Evolutionary conservation across 2,113 vertebrate genomes (phyloP).

Genomic region (Sakesphorus luctuosus): DNA sequence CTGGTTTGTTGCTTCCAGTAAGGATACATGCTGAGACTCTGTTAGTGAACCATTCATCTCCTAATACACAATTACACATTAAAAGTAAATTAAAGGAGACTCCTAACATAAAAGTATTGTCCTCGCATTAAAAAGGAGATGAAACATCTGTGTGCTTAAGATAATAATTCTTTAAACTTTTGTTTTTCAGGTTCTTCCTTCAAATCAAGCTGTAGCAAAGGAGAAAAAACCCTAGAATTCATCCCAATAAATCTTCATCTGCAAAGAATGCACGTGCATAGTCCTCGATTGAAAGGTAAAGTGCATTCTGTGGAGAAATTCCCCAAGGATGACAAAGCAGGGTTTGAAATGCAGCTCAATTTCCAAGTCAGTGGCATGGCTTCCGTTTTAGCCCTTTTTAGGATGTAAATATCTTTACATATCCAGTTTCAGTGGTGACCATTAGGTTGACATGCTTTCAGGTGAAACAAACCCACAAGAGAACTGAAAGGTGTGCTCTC

Average conservation of each 20-base stretch:
- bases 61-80: slow-evolving; percentile 14
- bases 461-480: not conserved
- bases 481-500: not conserved
- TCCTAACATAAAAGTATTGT: not conserved
- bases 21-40: slow-evolving; percentile 33
- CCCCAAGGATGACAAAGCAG: not conserved
- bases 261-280: slow-evolving; percentile 93
- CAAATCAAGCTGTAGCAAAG: slow-evolving; percentile 97
- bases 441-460: not conserved
- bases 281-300: slow-evolving; percentile 91
- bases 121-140: not conserved
- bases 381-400: not conserved
- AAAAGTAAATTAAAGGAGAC: slow-evolving; percentile 25
- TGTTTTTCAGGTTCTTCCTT: slow-evolving; percentile 88
- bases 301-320: not conserved
- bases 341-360: not conserved
- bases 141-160: slow-evolving; percentile 28
- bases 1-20: not conserved
- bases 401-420: not conserved
- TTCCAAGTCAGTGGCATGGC: not conserved
- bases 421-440: not conserved
- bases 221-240: slow-evolving; percentile 95
- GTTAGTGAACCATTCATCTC: slow-evolving; percentile 26
- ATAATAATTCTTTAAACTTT: slow-evolving; percentile 33
- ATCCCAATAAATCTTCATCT: slow-evolving; percentile 96